Evolutionary conservation across 2,888 invertebrate species (phyloP), one percentile per base, ranked within the genome.

Genomic region (Aphodius granarius): DNA sequence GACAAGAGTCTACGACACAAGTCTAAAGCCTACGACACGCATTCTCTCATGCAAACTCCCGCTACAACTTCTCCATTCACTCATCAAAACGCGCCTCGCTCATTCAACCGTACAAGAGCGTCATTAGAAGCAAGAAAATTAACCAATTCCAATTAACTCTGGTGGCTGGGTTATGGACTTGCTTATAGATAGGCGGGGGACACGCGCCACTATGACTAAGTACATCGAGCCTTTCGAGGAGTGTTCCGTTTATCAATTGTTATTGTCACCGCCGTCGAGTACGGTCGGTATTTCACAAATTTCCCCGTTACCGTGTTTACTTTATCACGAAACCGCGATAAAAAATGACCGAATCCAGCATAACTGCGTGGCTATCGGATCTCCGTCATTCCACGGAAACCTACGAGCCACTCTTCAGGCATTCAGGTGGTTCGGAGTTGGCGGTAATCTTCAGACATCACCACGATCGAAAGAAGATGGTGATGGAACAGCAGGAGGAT

Each of bases 301-400:
- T 43, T 43, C 43, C 43, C 0, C 43, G 43, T n/a, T n/a, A n/a
- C 43, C 9, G 43, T 43, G 43, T 43, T 43, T 43, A 43, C 43
- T 43, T n/a, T 43, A 43, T 43, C 43, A 43, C n/a, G n/a, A n/a
- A n/a, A 43, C 13, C 43, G 43, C 43, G 43, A 43, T 43, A n/a
- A n/a, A n/a, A n/a, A n/a, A 43, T 43, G 43, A 43, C 9, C 43
- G 43, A 43, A 43, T 1, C 43, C 1, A 84, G 85, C 81, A 84
- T 86, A 63, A 79, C 81, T 73, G 81, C 81, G 72, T 87, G 87
- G 87, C 79, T 87, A 78, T 79, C 82, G 78, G 81, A 83, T 76
- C 78, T 86, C 43, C 83, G 86, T 74, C 83, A 81, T 73, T 78
- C 78, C 23, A 81, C 82, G 22, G 86, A 86, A 78, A 81, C 80